Evolutionary conservation across 1,140 invertebrate genomes (phyloP).

Genomic region (Drosophila aff.): DNA sequence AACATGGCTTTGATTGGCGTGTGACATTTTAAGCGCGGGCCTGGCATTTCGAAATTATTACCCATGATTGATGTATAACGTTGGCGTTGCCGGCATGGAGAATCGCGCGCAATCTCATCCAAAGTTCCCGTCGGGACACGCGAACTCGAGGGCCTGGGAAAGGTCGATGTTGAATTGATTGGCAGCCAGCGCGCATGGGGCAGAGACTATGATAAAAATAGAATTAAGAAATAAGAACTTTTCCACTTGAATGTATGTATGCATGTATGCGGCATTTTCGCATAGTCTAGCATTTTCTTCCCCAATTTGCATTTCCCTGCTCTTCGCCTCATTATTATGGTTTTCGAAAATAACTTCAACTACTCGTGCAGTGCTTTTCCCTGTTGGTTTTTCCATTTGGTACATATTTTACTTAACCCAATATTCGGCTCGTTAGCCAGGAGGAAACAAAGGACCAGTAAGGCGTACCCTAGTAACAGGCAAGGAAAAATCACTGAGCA

Average conservation of each 20-base stretch:
- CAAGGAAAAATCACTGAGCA: constrained; percentile 80
- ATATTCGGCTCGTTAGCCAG: constrained; percentile 80
- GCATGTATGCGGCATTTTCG: not conserved
- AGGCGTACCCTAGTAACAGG: constrained; percentile 76
- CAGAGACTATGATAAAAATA: constrained; percentile 24
- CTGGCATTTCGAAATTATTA: constrained; percentile 68
- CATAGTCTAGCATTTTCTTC: not conserved
- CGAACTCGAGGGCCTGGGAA: constrained; percentile 8
- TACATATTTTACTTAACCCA: constrained; percentile 76
- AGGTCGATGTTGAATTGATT: constrained; percentile 45
- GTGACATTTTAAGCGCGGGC: constrained; percentile 70
- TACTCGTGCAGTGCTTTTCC: constrained; percentile 12
- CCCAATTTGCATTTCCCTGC: constrained; percentile 23
- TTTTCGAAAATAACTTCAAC: constrained; percentile 29
- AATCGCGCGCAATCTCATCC: constrained; percentile 3
- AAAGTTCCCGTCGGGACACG: constrained; percentile 26
- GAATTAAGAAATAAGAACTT: constrained; percentile 15
- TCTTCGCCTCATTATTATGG: constrained; percentile 27
- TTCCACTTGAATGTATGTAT: not conserved
- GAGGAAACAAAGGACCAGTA: constrained; percentile 71
- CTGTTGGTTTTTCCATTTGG: constrained; percentile 23
- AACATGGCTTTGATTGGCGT: constrained; percentile 75
- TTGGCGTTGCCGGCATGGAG: constrained; percentile 2
- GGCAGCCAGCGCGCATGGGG: constrained; percentile 16
- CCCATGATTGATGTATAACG: constrained; percentile 67